Base-by-base conservation (phyloP, 2,797 vertebrate species). In the Peromyscus attwateri region DNA sequence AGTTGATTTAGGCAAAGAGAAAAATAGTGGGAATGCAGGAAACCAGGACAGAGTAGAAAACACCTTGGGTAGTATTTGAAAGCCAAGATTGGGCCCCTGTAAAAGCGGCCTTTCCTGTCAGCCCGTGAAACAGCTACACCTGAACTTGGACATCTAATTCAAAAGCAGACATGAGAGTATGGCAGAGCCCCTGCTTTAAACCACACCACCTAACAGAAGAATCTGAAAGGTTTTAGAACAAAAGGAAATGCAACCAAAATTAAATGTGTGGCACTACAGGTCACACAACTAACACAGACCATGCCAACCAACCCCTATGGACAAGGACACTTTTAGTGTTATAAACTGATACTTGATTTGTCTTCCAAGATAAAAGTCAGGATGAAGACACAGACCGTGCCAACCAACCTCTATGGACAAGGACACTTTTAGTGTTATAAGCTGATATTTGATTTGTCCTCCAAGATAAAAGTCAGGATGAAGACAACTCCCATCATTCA, bases 1-100 rank as follows among this genome's bases (percentile, higher is more conserved):
- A 88, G 83, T 11, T 91, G 52, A 77, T 70, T 88, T 92, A 84
- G 3, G 6, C 25, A 73, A 82, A 89, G 70, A 91, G 71, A 92
- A 68, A 85, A 92, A 93, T 62, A 57, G 82, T 27, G 25, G 49
- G 73, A 70, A 21, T 68, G 46, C 34, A 79, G 55, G 46, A 95
- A 83, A 85, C 14, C 11, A 93, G 14, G 1, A 8, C 37, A 76
- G 14, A 62, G 1, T 43, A 93, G 19, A 85, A 34, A 89, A 89
- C 14, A 62, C 37, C 25, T 92, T 27, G 17, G 40, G 46, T 3
- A 17, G 6, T 34, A 70, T 80, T 64, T 43, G 83, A 80, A 81
- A 80, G 34, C 57, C 79, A 62, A 93, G 70, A 34, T 57, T 31
- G 27, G 14, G 3, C 14, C 40, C 31, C 49, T 34, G 2, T 49